Evolutionary conservation across 2,797 vertebrate species (phyloP).

Genomic region (Gila robusta): DNA sequence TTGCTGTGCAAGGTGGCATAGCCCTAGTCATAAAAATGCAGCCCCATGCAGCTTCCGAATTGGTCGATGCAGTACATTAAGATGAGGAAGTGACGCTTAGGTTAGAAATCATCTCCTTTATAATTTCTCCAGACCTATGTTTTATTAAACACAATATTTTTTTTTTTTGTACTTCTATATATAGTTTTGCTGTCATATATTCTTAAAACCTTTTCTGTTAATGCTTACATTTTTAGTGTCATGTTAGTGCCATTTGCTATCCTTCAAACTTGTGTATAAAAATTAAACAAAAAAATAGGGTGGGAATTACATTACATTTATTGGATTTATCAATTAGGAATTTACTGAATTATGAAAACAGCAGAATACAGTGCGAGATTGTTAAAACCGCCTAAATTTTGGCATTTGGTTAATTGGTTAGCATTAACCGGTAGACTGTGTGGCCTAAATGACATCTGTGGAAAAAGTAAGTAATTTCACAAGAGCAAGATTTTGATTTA

Average conservation of each 20-base stretch:
- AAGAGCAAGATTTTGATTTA: neutral
- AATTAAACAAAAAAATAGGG: too few relatives aligned
- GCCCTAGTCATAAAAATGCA: conserved; percentile 79
- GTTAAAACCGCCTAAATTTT: neutral
- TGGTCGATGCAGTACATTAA: conserved; percentile 60
- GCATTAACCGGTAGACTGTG: neutral
- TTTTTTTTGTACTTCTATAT: neutral
- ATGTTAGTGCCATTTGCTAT: neutral
- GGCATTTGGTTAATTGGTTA: neutral
- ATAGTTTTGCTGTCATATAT: neutral
- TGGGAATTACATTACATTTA: neutral
- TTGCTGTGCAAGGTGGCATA: conserved; percentile 72
- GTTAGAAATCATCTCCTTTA: conserved; percentile 3
- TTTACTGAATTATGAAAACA: neutral
- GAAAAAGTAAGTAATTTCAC: too few relatives aligned
- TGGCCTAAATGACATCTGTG: too few relatives aligned
- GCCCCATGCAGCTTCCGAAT: conserved; percentile 67
- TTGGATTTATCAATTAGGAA: neutral
- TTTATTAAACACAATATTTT: neutral
- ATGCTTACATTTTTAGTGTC: neutral
- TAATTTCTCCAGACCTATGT: neutral
- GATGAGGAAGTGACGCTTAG: conserved; percentile 38
- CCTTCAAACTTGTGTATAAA: too few relatives aligned
- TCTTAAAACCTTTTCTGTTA: neutral
- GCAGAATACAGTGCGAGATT: neutral